Evolutionary conservation across 1,140 invertebrate genomes (phyloP), one percentile per base, ranked within the genome.

Genomic region (Drosophila sp.): DNA sequence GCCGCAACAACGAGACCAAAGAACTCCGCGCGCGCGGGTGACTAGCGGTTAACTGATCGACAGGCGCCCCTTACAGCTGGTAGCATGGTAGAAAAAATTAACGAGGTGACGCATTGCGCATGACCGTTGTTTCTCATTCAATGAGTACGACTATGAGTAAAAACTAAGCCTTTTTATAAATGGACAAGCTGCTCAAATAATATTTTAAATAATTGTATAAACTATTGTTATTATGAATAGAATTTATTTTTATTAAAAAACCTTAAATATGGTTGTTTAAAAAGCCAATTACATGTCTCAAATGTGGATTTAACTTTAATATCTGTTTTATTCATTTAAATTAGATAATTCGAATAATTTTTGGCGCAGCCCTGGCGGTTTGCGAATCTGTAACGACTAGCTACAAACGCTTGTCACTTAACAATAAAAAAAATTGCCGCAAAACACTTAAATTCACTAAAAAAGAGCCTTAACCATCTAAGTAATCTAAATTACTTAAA

Each of bases 31-130:
- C 70, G 70, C 70, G 70, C 70, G 70, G 70, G 54, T 72, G 70
- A 67, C 64, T 72, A 72, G 64, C 54, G 63, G 70, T 67, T 67
- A 59, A 72, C 70, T 72, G 70, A 72, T 72, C 70, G 54, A 27
- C 62, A 72, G 53, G 53, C 69, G 25, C n/a, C 45, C 29, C 36
- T 2, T 32, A 67, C 70, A 72, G 70, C 70, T 72, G 70, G 63
- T 51, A 51, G 29, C 63, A 59, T 67, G 63, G 63, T 45, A 29
- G 29, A 45, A 43, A 18, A 27, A 41, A 51, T 36, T 13, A 34
- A 72, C 34, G 41, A 72, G 69, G 69, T 72, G 34, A 48, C 54
- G 46, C 40, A 59, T 25, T 63, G 63, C 46, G 63, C 70, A 72
- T 54, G 63, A 36, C 53, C 46, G 13, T 25, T 21, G 9, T n/a